Percentiles rank a stretch among this genome's conserved stretches.
Conservation (phyloP, 2,888 invertebrate genomes). For the Osedax fenrisi region DNA sequence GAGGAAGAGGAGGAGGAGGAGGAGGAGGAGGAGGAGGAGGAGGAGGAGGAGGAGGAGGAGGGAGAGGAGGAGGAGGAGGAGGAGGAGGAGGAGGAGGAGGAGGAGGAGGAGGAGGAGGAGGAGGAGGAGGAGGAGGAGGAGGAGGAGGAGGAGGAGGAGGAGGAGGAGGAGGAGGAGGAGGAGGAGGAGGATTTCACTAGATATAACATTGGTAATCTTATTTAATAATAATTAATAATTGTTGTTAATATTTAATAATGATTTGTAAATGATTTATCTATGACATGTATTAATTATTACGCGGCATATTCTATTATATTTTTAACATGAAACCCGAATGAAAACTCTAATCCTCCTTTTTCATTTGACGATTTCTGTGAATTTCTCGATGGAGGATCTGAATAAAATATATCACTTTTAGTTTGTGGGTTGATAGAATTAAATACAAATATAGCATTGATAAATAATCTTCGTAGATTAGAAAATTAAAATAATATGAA, state of each 20-base stretch:
- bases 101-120: neutral
- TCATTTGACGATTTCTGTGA: no score
- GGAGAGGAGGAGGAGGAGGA: constrained; percentile 16
- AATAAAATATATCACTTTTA: no score
- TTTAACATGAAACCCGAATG: no score
- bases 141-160: constrained; percentile 14
- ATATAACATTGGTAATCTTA: neutral
- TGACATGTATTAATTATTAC: neutral
- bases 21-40: constrained; percentile 60
- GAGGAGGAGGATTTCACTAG: neutral
- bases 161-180: constrained; percentile 6
- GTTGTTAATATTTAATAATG: neutral
- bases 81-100: constrained; percentile 54
- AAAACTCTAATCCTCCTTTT: no score
- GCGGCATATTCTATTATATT: neutral
- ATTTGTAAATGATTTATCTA: neutral
- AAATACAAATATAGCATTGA: no score
- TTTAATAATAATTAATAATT: neutral
- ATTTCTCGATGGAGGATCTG: no score
- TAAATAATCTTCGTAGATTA: no score
- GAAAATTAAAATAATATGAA: no score
- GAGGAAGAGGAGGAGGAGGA: neutral
- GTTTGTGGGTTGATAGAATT: no score
- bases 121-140: constrained; percentile 25
- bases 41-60: constrained; percentile 39